A percentile compares a stretch with the other conserved stretches of the same genome.
These are phyloP conservation scores for Rattus norvegicus DNA, from an alignment of 2,113 vertebrate species.

Conservation along the genomic window DNA sequence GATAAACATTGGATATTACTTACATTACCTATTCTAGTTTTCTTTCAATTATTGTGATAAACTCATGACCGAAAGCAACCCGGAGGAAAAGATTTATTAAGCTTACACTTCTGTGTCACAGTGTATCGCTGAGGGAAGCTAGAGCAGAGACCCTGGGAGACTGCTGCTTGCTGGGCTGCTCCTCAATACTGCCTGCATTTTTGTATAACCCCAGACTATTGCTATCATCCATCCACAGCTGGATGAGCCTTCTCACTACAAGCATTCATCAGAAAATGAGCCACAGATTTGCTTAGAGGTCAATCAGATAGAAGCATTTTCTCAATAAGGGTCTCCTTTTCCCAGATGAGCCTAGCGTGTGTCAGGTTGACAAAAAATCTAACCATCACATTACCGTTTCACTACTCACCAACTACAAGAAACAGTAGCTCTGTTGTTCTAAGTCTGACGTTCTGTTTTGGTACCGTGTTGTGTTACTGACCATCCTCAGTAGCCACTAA, in stretches of 20 bases:
- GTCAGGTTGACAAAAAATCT: background rate
- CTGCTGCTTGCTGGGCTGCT: background rate
- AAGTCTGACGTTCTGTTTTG: background rate
- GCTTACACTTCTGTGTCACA: background rate
- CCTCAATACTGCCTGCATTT: background rate
- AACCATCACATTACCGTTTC: background rate
- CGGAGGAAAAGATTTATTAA: background rate
- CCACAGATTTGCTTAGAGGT: background rate
- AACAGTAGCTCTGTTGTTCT: background rate
- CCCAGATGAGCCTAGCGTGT: background rate
- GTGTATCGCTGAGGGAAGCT: background rate
- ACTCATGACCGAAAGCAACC: background rate
- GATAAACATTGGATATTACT: background rate
- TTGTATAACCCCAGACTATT: background rate
- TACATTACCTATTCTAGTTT: background rate
- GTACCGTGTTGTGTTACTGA: background rate
- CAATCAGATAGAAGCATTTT: background rate
- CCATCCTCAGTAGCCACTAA: background rate
- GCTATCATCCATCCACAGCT: background rate
- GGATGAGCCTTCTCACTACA: no score
- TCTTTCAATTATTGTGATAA: background rate
- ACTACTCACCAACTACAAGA: background rate
- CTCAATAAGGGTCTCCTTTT: background rate
- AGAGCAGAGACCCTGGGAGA: no score
- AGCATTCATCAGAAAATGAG: background rate